Evolutionary conservation across 2,888 invertebrate genomes (phyloP).

Genomic region (Elegia similella): DNA sequence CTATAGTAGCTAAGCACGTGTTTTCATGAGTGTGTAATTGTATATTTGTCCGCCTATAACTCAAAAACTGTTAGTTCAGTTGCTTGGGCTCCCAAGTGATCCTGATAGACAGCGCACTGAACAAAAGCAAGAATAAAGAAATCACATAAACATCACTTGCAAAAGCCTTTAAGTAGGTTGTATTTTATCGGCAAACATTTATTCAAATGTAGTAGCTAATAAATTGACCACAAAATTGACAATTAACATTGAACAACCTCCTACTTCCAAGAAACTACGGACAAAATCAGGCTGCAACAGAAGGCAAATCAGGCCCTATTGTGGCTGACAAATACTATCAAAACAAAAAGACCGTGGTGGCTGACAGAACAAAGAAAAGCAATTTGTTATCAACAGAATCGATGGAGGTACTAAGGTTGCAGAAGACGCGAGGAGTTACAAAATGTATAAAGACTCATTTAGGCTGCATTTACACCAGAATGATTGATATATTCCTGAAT

Average conservation of each 20-base stretch:
- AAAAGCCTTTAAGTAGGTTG: too few relatives aligned
- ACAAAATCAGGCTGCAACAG: conserved; percentile 10
- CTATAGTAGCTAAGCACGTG: too few relatives aligned
- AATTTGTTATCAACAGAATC: conserved; percentile 78
- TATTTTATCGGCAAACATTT: too few relatives aligned
- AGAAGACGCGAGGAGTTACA: conserved; percentile 39
- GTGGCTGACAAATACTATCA: conserved; percentile 44
- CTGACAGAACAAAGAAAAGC: conserved; percentile 71
- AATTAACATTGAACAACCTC: conserved; percentile 1
- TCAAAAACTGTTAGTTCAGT: too few relatives aligned
- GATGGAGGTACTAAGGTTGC: conserved; percentile 60
- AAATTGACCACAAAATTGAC: not conserved
- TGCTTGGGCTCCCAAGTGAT: too few relatives aligned
- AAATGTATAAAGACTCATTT: conserved; percentile 30
- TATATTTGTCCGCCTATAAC: too few relatives aligned
- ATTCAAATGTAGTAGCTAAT: not conserved
- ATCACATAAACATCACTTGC: too few relatives aligned
- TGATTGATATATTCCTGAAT: not conserved
- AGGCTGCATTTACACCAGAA: conserved; percentile 6
- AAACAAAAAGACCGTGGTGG: conserved; percentile 37
- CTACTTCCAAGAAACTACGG: not conserved
- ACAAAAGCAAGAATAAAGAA: too few relatives aligned
- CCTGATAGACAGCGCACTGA: too few relatives aligned
- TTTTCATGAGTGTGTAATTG: too few relatives aligned
- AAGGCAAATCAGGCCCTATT: conserved; percentile 16